These are phyloP conservation scores for Tenebrosternarchus preto DNA, from an alignment of 2,113 vertebrate species.

Conservation along the genomic window DNA sequence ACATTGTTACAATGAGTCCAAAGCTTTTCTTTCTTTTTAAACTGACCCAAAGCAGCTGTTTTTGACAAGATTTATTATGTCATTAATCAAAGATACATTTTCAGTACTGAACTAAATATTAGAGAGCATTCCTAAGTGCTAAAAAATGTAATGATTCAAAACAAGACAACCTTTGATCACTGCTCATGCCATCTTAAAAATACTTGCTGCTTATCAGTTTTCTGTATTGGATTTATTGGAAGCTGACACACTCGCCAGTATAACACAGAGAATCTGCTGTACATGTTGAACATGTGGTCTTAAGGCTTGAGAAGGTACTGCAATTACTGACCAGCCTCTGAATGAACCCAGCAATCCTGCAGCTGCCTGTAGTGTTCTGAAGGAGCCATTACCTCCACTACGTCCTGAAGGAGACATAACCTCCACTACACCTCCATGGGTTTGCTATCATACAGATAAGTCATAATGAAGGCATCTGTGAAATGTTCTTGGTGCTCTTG, in stretches of 20 bases:
- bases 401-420: no score
- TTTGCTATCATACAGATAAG: no score
- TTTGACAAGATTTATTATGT: background rate
- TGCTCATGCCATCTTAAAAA: no score
- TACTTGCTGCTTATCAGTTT: background rate
- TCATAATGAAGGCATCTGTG: background rate
- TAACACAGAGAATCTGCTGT: background rate
- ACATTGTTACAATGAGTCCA: background rate
- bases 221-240: background rate
- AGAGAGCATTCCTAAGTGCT: constrained; percentile 7
- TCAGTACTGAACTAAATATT: background rate
- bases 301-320: background rate
- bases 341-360: background rate
- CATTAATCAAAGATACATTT: background rate
- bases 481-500: background rate
- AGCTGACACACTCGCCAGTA: no score
- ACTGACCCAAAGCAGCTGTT: constrained; percentile 2
- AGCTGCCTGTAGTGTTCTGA: background rate
- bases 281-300: background rate
- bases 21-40: background rate
- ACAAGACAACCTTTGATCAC: background rate
- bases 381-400: no score
- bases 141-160: constrained; percentile 3
- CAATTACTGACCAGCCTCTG: background rate
- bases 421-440: no score